Evolutionary conservation across 2,113 vertebrate genomes (phyloP).

Genomic region (Cyprinus carpio): DNA sequence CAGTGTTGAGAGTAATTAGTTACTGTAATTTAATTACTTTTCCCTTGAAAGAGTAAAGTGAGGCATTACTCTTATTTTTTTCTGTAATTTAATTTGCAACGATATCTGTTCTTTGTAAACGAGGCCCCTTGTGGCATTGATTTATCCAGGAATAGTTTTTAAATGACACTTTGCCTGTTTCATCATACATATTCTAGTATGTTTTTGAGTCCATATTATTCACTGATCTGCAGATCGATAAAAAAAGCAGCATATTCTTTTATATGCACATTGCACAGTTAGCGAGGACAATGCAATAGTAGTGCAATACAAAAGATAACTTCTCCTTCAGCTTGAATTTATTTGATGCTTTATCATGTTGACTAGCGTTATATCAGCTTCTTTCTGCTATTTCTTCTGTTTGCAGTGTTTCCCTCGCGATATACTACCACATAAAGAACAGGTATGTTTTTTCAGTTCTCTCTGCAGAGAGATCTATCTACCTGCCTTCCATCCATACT

Average conservation of each 20-base stretch:
- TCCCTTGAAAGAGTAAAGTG: no score
- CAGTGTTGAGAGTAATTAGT: no score
- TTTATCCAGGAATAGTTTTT: no score
- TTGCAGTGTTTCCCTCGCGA: slow-evolving; percentile 95
- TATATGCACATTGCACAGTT: background rate
- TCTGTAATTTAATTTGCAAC: background rate
- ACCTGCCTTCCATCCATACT: background rate
- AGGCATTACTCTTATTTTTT: no score
- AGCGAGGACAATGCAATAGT: background rate
- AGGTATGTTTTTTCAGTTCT: slow-evolving; percentile 78
- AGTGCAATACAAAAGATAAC: background rate
- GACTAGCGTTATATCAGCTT: background rate
- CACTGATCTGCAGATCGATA: background rate
- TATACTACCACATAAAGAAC: slow-evolving; percentile 99
- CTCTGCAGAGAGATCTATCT: background rate
- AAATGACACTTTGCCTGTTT: no score
- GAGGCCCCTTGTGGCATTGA: background rate
- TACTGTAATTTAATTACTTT: no score
- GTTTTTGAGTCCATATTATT: background rate
- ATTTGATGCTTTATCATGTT: background rate
- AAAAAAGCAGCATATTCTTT: background rate
- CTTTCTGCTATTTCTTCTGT: slow-evolving; percentile 64
- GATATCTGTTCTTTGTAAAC: background rate
- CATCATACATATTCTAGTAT: background rate
- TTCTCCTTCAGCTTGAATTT: background rate